Evolutionary conservation across 2,113 vertebrate species (phyloP), one percentile per base, ranked within the genome.

Genomic region (Hypanus sabinus): DNA sequence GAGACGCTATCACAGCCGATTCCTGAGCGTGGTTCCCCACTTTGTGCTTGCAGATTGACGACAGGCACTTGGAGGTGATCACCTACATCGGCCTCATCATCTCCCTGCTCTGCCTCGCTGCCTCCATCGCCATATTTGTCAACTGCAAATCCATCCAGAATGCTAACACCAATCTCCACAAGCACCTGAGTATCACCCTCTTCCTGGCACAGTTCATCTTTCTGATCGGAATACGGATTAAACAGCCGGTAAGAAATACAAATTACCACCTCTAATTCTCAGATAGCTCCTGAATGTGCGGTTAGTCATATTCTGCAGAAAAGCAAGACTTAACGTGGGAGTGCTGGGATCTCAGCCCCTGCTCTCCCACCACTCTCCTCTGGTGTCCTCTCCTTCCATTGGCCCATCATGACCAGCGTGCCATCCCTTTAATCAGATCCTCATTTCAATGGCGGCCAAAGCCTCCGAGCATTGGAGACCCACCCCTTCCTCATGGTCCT

Each of bases 141-240:
- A 79, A 68, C 30, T 94, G 73, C 14, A 27, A 46, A 20, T 68
- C 73, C 5, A 75, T 87, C 71, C 94, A 87, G 70, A 94, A 80
- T 33, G 22, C 33, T 77, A 57, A 65, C 36, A 79, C 62, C 77
- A 94, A 8, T 0, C 30, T 87, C 3, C 94, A 79, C 94, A 87
- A 62, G 77, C 73, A 94, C 77, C 94, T 94, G 94, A 79, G 94
- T 24, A 4, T 94, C 2, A 79, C 57, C 94, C 94, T 94, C 33
- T 80, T 94, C 73, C 77, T 94, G 9, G 94, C 94, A 5, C 38
- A 94, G 18, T 24, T 94, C 10, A 38, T 94, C 38, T 94, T 94
- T 55, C 94, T 87, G 77, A 75, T 38, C 4, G 94, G 71, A 27
- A 62, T 62, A 3, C 1, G 55, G 1, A 71, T 55, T 33, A 90